Evolutionary conservation across 1,140 invertebrate genomes (phyloP).

Genomic region (Fopius arisanus): DNA sequence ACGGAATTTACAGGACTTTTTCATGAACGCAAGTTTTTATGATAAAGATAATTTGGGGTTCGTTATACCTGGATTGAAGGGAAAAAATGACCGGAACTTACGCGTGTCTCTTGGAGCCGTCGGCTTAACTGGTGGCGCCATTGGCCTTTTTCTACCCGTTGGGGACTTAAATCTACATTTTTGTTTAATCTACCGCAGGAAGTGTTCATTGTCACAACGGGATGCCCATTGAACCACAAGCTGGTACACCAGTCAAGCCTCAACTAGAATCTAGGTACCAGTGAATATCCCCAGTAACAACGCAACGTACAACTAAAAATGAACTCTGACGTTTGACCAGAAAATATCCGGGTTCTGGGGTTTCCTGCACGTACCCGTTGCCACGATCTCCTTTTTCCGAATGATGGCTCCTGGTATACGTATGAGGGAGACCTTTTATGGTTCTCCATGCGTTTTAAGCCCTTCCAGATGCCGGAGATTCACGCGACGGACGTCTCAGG

Average conservation of each 20-base stretch:
- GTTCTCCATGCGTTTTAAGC: slow-evolving; percentile 44
- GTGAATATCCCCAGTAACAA: slow-evolving; percentile 10
- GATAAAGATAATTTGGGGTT: not conserved
- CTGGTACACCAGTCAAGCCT: slow-evolving; percentile 34
- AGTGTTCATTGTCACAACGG: not conserved
- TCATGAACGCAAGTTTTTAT: no score
- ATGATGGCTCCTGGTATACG: not conserved
- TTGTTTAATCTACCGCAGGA: not conserved
- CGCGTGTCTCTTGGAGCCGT: slow-evolving; percentile 1
- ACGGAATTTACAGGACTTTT: no score
- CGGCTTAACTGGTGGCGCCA: slow-evolving; percentile 42
- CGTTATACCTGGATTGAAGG: slow-evolving; percentile 16
- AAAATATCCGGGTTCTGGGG: slow-evolving; percentile 40
- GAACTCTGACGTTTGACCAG: slow-evolving; percentile 20
- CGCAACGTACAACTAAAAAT: not conserved
- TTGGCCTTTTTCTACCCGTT: slow-evolving; percentile 10
- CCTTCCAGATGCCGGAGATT: slow-evolving; percentile 52
- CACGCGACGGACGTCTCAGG: slow-evolving; percentile 23
- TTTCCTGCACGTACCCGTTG: slow-evolving; percentile 42
- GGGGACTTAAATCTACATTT: slow-evolving; percentile 30
- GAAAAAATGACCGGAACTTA: not conserved
- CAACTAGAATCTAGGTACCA: not conserved
- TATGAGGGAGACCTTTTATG: not conserved
- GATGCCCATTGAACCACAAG: not conserved
- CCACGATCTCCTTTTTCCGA: not conserved